A percentile compares a stretch with the other conserved stretches of the same genome.
These are phyloP conservation scores for Thumatha senex DNA, from an alignment of 2,888 invertebrate species.

Conservation along the genomic window DNA sequence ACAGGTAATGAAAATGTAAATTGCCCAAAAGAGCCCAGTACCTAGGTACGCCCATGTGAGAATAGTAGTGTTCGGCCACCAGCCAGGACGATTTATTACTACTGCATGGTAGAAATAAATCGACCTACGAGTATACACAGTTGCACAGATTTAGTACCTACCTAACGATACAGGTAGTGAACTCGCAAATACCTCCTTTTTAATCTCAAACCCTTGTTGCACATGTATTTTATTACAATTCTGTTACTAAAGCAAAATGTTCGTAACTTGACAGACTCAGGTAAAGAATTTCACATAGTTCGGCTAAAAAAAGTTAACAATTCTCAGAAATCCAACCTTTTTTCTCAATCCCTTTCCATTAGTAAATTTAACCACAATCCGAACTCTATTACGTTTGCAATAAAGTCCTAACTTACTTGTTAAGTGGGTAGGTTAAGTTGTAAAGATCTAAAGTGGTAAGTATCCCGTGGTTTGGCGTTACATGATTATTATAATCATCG, in stretches of 20 bases:
- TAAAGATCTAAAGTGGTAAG: conserved; percentile 5
- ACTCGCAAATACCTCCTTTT: background rate
- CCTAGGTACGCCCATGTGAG: no score
- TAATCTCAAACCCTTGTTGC: background rate
- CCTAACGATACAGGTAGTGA: no score
- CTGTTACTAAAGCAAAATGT: conserved; percentile 25
- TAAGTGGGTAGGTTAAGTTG: conserved; percentile 1
- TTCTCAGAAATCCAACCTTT: conserved; percentile 61
- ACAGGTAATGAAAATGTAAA: no score
- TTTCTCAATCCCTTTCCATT: conserved; percentile 23
- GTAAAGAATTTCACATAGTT: conserved; percentile 58
- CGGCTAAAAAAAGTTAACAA: conserved; percentile 52
- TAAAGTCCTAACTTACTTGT: conserved; percentile 10
- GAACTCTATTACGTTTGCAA: conserved; percentile 1
- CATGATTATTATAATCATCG: conserved; percentile 10
- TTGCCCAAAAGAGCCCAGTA: no score
- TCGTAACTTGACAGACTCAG: conserved; percentile 40
- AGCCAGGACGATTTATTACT: no score
- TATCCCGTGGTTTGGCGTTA: conserved; percentile 5
- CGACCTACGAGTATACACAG: no score
- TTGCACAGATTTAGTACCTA: no score
- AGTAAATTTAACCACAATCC: conserved; percentile 14
- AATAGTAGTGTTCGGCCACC: no score
- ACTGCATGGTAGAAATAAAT: no score
- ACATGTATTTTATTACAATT: conserved; percentile 3